Evolutionary conservation across 2,113 vertebrate species (phyloP), one percentile per base, ranked within the genome.

Genomic region (Semicossyphus pulcher): DNA sequence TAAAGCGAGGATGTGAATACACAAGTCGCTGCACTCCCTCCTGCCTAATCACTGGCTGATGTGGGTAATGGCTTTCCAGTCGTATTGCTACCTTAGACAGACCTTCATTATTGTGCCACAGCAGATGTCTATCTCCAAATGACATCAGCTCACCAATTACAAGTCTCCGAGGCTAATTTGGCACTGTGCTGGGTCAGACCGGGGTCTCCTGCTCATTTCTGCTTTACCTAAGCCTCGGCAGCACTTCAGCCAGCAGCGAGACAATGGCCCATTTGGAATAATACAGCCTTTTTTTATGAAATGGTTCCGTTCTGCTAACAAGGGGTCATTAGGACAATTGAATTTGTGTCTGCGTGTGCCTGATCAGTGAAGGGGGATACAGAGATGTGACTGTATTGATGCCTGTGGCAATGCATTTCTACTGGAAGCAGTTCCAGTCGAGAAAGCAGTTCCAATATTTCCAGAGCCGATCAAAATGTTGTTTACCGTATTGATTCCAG

Each of bases 81-180:
- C 84, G 67, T 85, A 88, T 87, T 86, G 89, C 89, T 89, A 89
- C 88, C 83, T 91, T 85, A 88, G 72, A 89, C 79, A 75, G 80
- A 81, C 83, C 80, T 82, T 84, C 81, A 79, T 90, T 90, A 89
- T 84, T 73, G 84, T 68, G 47, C 72, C 77, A 70, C 83, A 83
- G 83, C 84, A 89, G 88, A 90, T 91, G 86, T 78, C 88, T 87
- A 75, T 85, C 85, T 89, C 84, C 60, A 83, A 89, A 90, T 88
- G 82, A 89, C 88, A 91, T 92, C 86, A 84, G 78, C 84, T 84
- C 62, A 77, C 79, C 89, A 92, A 92, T 92, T 90, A 92, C 83
- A 70, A 74, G 86, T 83, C 88, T 89, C 85, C 31, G 4, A 78
- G 80, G 86, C 86, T 90, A 89, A 92, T 92, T 91, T 88, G 84